phyloP scores from a whole-genome alignment of 2,797 vertebrate genomes.

The Syndactyla subalaris region DNA sequence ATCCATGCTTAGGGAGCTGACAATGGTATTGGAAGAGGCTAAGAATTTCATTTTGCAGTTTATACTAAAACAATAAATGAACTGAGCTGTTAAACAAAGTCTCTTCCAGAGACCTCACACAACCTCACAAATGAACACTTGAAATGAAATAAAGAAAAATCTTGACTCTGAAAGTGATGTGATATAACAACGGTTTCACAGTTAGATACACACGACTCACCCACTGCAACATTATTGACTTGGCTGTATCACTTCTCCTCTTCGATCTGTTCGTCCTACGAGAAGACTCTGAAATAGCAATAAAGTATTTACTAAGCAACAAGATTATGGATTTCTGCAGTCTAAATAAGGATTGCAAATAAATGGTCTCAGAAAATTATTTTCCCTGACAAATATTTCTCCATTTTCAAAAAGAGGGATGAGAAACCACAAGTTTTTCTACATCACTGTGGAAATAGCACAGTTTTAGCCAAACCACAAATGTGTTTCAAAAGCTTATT shows the following conservation, averaged over 20 bases:
- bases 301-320: not conserved
- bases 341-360: not conserved
- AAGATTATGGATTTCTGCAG: not conserved
- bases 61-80: not conserved
- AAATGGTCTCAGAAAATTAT: not conserved
- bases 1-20: not conserved
- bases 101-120: not conserved
- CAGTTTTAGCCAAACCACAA: not conserved
- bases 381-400: not conserved
- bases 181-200: not conserved
- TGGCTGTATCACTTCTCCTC: not conserved
- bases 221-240: not conserved
- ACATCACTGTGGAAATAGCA: not conserved
- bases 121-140: not conserved
- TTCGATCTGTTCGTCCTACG: not conserved
- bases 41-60: not conserved
- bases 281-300: not conserved
- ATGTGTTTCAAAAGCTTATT: not conserved
- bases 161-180: not conserved
- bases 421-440: not conserved
- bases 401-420: not conserved
- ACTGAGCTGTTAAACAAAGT: not conserved
- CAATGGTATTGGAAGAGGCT: not conserved
- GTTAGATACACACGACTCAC: not conserved
- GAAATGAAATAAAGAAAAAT: not conserved